phyloP scores from a whole-genome alignment of 2,113 vertebrate species.

The Notothenia rossii region DNA sequence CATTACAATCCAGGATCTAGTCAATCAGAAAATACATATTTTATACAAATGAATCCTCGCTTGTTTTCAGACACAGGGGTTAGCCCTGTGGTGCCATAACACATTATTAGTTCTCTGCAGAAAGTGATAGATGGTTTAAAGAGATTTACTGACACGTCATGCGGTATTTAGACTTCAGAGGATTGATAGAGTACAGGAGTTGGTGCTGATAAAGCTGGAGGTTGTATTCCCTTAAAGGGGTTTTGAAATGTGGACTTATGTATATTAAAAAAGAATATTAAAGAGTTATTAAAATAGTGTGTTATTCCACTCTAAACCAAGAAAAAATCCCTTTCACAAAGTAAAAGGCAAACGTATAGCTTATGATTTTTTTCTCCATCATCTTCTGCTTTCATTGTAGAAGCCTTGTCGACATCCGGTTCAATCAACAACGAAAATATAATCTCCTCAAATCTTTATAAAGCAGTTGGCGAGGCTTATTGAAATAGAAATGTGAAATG shows the following conservation, averaged over 20 bases:
- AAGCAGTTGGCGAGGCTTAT: conserved; percentile 67
- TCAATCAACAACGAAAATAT: conserved; percentile 78
- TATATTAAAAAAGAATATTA: conserved; percentile 29
- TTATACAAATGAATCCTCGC: conserved; percentile 65
- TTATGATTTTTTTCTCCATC: conserved; percentile 38
- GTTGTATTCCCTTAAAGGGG: conserved; percentile 14
- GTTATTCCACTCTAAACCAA: conserved; percentile 16
- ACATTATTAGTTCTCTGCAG: conserved; percentile 68
- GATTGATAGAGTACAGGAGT: conserved; percentile 45
- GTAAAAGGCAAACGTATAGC: conserved; percentile 29
- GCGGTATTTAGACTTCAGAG: conserved; percentile 53
- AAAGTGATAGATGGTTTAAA: conserved; percentile 62
- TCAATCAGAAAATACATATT: conserved; percentile 73
- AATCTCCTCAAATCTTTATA: conserved; percentile 70
- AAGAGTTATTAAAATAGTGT: conserved; percentile 28
- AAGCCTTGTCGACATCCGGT: conserved; percentile 67
- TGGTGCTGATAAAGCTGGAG: conserved; percentile 46
- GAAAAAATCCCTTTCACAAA: conserved; percentile 26
- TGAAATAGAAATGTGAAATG: conserved; percentile 79
- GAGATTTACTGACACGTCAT: conserved; percentile 62
- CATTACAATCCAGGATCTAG: conserved; percentile 67
- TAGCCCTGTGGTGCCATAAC: conserved; percentile 33
- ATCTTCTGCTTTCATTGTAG: conserved; percentile 54
- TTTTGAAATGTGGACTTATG: conserved; percentile 8
- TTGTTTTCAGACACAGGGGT: conserved; percentile 37